Evolutionary conservation across 1,140 invertebrate genomes (phyloP).

Genomic region (Argopecten irradians): DNA sequence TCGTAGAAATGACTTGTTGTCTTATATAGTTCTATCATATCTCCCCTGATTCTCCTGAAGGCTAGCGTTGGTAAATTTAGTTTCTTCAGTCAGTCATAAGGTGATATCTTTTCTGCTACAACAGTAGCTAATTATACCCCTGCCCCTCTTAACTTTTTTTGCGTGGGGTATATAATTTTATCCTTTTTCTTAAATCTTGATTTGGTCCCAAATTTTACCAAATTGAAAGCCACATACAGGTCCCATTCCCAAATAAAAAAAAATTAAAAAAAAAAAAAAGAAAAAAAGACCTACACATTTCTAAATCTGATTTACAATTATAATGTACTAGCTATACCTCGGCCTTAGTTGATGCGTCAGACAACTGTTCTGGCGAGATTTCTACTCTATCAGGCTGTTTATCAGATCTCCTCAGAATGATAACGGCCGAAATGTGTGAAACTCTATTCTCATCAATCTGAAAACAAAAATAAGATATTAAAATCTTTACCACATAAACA

Average conservation of each 20-base stretch:
- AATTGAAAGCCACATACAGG: no score
- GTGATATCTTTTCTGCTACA: no score
- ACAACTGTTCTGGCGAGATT: slow-evolving; percentile 89
- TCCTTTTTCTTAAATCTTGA: no score
- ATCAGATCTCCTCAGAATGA: slow-evolving; percentile 87
- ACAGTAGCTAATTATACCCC: no score
- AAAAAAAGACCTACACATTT: not conserved
- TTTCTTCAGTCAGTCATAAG: no score
- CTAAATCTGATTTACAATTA: not conserved
- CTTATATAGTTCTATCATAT: no score
- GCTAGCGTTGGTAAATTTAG: no score
- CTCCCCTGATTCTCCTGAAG: no score
- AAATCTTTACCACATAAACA: not conserved
- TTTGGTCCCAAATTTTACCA: no score
- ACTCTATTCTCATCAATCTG: slow-evolving; percentile 80
- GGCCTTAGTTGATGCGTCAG: slow-evolving; percentile 77
- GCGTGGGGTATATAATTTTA: no score
- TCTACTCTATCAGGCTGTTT: slow-evolving; percentile 92
- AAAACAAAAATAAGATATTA: not conserved
- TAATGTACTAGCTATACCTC: slow-evolving; percentile 68
- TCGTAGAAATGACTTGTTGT: no score
- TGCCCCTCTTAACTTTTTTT: no score
- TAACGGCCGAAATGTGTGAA: slow-evolving; percentile 85
- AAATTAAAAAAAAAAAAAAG: not conserved
- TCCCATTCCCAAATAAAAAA: not conserved